A percentile compares a stretch with the other conserved stretches of the same genome.
These are phyloP conservation scores for Carapus acus DNA, from an alignment of 2,797 vertebrate genomes.

Conservation along the genomic window DNA sequence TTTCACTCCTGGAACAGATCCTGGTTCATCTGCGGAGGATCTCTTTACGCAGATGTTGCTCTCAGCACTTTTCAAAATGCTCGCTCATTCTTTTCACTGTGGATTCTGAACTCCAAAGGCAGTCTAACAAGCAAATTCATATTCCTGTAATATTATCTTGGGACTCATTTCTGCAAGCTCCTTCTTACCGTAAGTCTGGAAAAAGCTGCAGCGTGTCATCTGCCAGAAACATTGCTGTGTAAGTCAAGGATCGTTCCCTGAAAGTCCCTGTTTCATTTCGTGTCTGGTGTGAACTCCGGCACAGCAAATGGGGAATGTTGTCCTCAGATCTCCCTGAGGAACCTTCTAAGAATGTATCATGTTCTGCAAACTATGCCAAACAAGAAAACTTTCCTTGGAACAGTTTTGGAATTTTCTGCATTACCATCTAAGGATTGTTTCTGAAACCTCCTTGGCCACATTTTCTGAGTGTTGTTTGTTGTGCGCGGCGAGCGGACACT, in stretches of 20 bases:
- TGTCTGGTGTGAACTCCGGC: too few species aligned
- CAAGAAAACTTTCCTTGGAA: too few species aligned
- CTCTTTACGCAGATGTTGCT: background rate
- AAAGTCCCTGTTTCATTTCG: background rate
- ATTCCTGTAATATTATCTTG: background rate
- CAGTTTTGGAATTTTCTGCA: too few species aligned
- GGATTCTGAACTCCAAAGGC: background rate
- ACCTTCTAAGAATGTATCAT: too few species aligned
- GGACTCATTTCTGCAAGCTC: background rate
- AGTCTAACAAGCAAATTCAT: background rate
- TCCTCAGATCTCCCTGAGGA: background rate
- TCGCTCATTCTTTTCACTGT: background rate
- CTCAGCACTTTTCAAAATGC: background rate
- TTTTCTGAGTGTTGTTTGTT: too few species aligned
- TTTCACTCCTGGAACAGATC: background rate
- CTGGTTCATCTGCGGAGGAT: background rate
- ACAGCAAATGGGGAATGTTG: too few species aligned
- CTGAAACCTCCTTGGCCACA: too few species aligned
- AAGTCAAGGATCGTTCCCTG: background rate
- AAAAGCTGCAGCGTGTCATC: background rate
- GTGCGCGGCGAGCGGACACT: constrained; percentile 58
- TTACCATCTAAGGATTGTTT: too few species aligned
- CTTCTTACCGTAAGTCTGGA: background rate
- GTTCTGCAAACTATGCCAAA: too few species aligned
- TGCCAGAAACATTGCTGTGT: background rate